Evolutionary conservation across 2,797 vertebrate genomes (phyloP), one percentile per base, ranked within the genome.

Genomic region (Pagetopsis macropterus): DNA sequence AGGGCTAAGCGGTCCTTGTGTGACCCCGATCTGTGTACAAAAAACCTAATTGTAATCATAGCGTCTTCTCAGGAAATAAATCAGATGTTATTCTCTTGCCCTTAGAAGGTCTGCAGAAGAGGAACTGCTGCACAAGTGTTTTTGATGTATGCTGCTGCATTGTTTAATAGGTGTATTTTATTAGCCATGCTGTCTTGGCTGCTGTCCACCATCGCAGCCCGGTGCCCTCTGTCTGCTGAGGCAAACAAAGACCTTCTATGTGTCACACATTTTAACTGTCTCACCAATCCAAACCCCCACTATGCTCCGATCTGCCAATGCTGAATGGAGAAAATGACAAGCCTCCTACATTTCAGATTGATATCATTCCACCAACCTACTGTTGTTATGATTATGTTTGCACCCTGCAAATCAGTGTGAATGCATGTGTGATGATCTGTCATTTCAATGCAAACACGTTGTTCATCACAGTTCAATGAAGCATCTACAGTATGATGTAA

Each of bases 341-440:
- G 72, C 88, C 88, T 88, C 96, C 95, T 94, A 95, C 96, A 78
- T 52, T 37, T 81, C 88, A 86, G 93, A 97, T 94, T 94, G 92
- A 94, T 93, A 90, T 94, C 96, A 97, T 96, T 94, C 96, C 95
- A 94, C 80, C 82, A 67, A 91, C 95, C 95, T 92, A 96, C 96
- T 82, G 85, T 13, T 43, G 59, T 51, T 65, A 58, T 51, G 67
- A 13, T 72, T 65, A 23, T 73, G 31, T 64, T 27, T 55, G 40
- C 21, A n/a, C 67, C 31, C 33, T 56, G 62, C 49, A 40, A 51
- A 49, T 41, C 17, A 27, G 4, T 5, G 16, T 45, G 33, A 33
- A 15, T 19, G 64, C 46, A 16, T 46, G 21, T n/a, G 23, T 51
- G 13, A 51, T 37, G 51, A 58, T 10, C 12, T 27, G 23, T 46